phyloP scores from a whole-genome alignment of 2,888 invertebrate genomes.

The Melieria picta region DNA sequence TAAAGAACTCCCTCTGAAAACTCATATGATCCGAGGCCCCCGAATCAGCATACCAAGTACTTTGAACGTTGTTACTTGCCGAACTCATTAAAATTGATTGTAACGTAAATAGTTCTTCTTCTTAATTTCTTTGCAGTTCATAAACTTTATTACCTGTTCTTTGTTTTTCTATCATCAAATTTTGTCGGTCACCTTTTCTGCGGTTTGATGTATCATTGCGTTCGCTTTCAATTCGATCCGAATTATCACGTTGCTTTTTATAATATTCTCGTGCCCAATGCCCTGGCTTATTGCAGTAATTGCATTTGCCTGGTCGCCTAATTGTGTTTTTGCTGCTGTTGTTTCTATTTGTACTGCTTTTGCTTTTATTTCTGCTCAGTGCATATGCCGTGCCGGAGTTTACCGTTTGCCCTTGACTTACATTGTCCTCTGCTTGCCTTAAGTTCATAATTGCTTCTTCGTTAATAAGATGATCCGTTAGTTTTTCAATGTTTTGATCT shows the following conservation, averaged over 20 bases:
- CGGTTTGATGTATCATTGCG: constrained; percentile 5
- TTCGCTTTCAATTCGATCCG: not conserved
- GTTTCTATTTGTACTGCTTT: constrained; percentile 10
- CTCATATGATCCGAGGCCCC: constrained; percentile 46
- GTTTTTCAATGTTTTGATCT: constrained; percentile 38
- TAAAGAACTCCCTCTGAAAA: constrained; percentile 37
- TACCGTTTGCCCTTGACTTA: not conserved
- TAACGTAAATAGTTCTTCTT: constrained; percentile 10
- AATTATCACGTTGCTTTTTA: constrained; percentile 17
- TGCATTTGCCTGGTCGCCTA: constrained; percentile 30
- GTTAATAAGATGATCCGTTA: constrained; percentile 41
- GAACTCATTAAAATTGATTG: constrained; percentile 11
- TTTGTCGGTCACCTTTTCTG: constrained; percentile 14
- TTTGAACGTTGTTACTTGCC: constrained; percentile 6
- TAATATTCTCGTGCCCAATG: constrained; percentile 26
- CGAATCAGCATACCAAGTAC: constrained; percentile 42
- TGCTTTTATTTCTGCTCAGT: constrained; percentile 18
- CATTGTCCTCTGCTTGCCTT: not conserved
- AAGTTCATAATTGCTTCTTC: constrained; percentile 35
- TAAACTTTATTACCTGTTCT: not conserved
- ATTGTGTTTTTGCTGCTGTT: not conserved
- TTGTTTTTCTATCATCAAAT: constrained; percentile 20
- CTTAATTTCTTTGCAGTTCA: not conserved
- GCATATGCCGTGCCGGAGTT: constrained; percentile 14
- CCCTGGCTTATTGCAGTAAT: constrained; percentile 26